Base-by-base conservation (phyloP, 2,113 vertebrate genomes). In the Eulemur rufifrons region DNA sequence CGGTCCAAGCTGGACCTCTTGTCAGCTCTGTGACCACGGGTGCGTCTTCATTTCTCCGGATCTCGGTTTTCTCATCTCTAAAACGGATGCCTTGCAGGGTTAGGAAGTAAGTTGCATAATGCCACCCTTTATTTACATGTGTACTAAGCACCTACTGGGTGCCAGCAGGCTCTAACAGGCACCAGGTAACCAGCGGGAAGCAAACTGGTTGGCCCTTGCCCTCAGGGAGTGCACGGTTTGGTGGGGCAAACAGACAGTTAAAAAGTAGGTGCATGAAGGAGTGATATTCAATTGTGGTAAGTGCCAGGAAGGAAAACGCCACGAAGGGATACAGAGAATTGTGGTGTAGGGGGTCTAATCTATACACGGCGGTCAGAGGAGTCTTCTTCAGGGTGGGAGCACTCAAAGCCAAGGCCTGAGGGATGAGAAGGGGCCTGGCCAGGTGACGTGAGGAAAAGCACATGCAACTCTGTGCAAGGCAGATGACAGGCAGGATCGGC, bases 41-140 rank as follows among this genome's bases (percentile, higher is more conserved):
- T 56, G 68, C 73, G 77, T 86, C 73, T 71, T 12, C 61, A 56
- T 25, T 42, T 73, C 54, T 83, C n/a, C n/a, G 47, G 69, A 37
- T 50, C 68, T 92, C 34, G 18, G 45, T 95, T 80, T 97, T 81
- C 45, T 76, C 59, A 87, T 74, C 80, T 94, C 29, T 77, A 23
- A 37, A 80, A 52, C 59, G 77, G n/a, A 25, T 45, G 63, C 52
- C 15, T 87, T 2, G 1, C 11, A 87, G 47, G 21, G 5, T 0
- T 73, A 63, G 74, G 52, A 66, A 78, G 47, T 29, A 42, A 92
- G 54, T 54, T 34, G 34, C 7, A 14, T 2, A 39, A 54, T 8
- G 42, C 27, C 20, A 15, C 47, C 66, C 78, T 73, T 56, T 45
- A n/a, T 15, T 27, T 29, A 11, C 20, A 25, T 13, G 47, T 9